Base-by-base conservation (phyloP, 2,113 vertebrate species). In the Heloderma charlesbogerti region DNA sequence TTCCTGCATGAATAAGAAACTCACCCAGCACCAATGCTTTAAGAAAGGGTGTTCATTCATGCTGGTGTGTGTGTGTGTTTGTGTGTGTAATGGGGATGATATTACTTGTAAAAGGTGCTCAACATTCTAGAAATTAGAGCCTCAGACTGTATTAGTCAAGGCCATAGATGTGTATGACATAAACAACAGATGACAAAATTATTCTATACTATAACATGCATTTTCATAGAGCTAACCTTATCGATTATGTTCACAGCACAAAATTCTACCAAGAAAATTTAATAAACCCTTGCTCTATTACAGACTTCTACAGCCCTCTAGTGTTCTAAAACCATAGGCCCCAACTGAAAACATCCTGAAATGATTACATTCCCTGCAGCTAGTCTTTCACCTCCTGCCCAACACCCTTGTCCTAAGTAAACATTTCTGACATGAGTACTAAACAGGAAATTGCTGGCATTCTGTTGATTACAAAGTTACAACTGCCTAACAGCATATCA, bases 281-380 rank as follows among this genome's bases (percentile, higher is more conserved):
- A n/a, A 91, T 89, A 2, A 22, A 2, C 25, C 85, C 54, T 40
- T 89, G 48, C 82, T 94, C 85, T 80, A 80, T 88, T 93, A 45
- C 5, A 91, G 96, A 95, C 95, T 97, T 95, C 94, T 95, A 96
- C 95, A 97, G 97, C 96, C 96, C 96, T 96, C 96, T 97, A 97
- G 97, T 97, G 97, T 98, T 96, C 80, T 89, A 93, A 95, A 54
- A 80, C 22, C 84, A 93, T 60, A 97, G 91, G 91, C 95, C 93
- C 54, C 81, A 29, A 25, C 6, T 90, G 54, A 92, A 93, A 95
- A 90, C 6, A 92, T 75, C 78, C 51, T 79, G 43, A 74, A 88
- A 45, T 34, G 82, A 71, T 54, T 91, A 20, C 84, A 29, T 0
- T 77, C 22, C 34, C 82, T 90, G 71, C 60, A 60, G 18, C 25